Evolutionary conservation across 2,888 invertebrate genomes (phyloP).

Genomic region (Drosophila suboccidentalis): DNA sequence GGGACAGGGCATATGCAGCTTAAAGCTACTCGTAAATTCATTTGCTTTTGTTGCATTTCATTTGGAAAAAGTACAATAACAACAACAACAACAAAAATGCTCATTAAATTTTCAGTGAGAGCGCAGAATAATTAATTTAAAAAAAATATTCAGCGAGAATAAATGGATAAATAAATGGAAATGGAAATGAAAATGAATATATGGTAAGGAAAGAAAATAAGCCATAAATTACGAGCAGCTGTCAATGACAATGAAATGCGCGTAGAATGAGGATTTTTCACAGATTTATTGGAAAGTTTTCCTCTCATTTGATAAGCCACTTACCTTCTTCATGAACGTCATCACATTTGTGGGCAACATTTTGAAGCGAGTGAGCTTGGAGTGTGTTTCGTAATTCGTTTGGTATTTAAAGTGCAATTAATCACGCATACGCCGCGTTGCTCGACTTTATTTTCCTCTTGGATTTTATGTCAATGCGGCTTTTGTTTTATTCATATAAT

Average conservation of each 20-base stretch:
- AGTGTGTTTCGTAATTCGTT: constrained; percentile 17
- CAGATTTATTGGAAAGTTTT: constrained; percentile 16
- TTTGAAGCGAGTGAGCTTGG: constrained; percentile 72
- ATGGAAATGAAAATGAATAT: constrained; percentile 10
- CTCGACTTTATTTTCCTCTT: constrained; percentile 12
- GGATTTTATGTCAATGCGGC: constrained; percentile 42
- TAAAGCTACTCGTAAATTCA: constrained; percentile 20
- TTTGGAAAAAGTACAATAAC: background rate
- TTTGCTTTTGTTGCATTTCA: constrained; percentile 34
- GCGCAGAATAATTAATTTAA: constrained; percentile 38
- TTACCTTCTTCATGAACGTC: constrained; percentile 97
- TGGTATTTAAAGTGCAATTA: constrained; percentile 72
- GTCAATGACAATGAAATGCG: constrained; percentile 25
- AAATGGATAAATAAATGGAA: constrained; percentile 14
- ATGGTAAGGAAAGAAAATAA: constrained; percentile 44
- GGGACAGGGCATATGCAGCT: background rate
- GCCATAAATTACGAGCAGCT: constrained; percentile 46
- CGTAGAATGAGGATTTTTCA: constrained; percentile 3
- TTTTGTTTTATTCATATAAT: constrained; percentile 32
- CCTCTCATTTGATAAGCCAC: constrained; percentile 75
- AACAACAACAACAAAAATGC: constrained; percentile 21
- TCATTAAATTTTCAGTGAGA: constrained; percentile 62
- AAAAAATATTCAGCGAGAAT: constrained; percentile 37
- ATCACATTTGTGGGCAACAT: constrained; percentile 96
- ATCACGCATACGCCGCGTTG: constrained; percentile 70